phyloP scores from a whole-genome alignment of 2,888 invertebrate species.

The Chrysolina americana region DNA sequence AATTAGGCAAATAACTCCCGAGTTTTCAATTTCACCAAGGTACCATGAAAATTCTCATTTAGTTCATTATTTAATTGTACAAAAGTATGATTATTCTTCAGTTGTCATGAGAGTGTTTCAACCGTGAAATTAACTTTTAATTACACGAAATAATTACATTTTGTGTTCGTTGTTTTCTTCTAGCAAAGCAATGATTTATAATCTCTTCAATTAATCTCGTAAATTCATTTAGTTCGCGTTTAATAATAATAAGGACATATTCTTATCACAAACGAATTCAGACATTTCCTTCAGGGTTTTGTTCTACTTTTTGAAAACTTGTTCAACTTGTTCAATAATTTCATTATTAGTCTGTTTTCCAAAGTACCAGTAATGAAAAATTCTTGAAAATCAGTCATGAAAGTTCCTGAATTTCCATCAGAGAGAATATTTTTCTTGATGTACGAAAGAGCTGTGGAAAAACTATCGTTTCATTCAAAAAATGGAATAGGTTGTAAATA shows the following conservation, averaged over 20 bases:
- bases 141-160: slow-evolving; percentile 62
- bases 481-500: no score
- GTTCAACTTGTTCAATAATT: background rate
- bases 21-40: slow-evolving; percentile 56
- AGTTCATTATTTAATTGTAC: slow-evolving; percentile 65
- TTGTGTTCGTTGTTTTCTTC: slow-evolving; percentile 57
- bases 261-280: slow-evolving; percentile 34
- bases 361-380: no score
- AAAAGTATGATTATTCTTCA: slow-evolving; percentile 54
- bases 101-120: slow-evolving; percentile 59
- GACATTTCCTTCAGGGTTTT: slow-evolving; percentile 30
- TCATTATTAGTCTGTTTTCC: no score
- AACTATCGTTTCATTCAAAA: no score
- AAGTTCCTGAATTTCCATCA: no score
- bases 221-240: slow-evolving; percentile 33
- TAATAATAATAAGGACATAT: slow-evolving; percentile 38
- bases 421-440: no score
- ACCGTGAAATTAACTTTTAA: slow-evolving; percentile 68
- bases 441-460: no score
- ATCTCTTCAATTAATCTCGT: slow-evolving; percentile 52
- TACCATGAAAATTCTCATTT: slow-evolving; percentile 65
- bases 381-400: no score
- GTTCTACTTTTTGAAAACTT: background rate
- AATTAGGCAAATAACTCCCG: slow-evolving; percentile 61
- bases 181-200: slow-evolving; percentile 52